Conservation (phyloP, 2,888 invertebrate genomes). For the Flexamia atlantica region DNA sequence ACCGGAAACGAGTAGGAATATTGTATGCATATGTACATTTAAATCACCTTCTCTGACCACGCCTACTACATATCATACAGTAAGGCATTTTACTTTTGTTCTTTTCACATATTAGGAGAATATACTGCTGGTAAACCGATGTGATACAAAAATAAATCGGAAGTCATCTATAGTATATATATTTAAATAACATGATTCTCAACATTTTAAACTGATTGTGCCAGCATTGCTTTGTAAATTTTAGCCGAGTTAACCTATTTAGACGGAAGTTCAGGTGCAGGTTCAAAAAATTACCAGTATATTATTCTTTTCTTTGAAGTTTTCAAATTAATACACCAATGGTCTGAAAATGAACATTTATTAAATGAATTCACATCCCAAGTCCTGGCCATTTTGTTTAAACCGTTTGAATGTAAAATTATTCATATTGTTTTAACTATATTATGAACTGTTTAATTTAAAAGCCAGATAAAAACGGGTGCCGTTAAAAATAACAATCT, state of each 20-base stretch:
- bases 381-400: no score
- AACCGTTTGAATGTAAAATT: no score
- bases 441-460: no score
- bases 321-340: no score
- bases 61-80: slow-evolving; percentile 60
- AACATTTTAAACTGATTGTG: slow-evolving; percentile 35
- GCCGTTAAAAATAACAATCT: no score
- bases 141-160: slow-evolving; percentile 44
- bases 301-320: no score
- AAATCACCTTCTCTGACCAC: neutral
- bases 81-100: slow-evolving; percentile 66
- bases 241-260: no score
- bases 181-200: slow-evolving; percentile 15
- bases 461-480: no score
- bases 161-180: neutral
- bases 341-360: no score
- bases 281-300: neutral
- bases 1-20: slow-evolving; percentile 54
- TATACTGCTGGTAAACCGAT: slow-evolving; percentile 10
- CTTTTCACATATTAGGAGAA: slow-evolving; percentile 58
- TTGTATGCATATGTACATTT: slow-evolving; percentile 50
- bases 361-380: no score
- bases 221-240: slow-evolving; percentile 36
- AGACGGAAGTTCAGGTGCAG: neutral
- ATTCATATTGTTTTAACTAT: no score